A percentile compares a stretch with the other conserved stretches of the same genome.
Conservation (phyloP, 1,140 invertebrate genomes). For the Popillia japonica region DNA sequence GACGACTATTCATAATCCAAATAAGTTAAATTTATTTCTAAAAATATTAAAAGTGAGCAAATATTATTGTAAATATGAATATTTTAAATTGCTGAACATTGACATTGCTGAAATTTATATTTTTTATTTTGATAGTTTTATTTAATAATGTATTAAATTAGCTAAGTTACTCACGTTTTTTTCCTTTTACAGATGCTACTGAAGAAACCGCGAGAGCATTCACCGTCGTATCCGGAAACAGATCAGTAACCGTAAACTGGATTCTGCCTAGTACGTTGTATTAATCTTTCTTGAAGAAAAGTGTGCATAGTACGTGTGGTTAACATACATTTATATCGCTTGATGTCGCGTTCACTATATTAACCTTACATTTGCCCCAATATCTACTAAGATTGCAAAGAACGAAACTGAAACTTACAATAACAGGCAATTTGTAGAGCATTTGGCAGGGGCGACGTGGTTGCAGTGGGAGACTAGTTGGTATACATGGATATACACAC, state of each 20-base stretch:
- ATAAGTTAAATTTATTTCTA: too few relatives aligned
- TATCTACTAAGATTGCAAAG: not conserved
- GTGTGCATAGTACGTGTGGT: not conserved
- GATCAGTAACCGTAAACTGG: not conserved
- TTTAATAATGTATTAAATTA: too few relatives aligned
- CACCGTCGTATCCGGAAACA: not conserved
- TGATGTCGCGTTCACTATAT: not conserved
- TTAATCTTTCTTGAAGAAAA: not conserved
- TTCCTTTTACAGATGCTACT: not conserved
- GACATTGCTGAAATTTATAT: too few relatives aligned
- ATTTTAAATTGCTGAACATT: too few relatives aligned
- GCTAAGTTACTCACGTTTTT: not conserved
- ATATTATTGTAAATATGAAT: too few relatives aligned
- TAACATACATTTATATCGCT: constrained; percentile 1
- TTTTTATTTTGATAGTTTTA: too few relatives aligned
- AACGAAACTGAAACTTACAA: not conserved
- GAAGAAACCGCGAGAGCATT: not conserved
- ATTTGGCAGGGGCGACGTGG: not conserved
- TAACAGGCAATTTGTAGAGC: not conserved
- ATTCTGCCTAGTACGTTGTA: not conserved
- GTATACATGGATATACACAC: not conserved
- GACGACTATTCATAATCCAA: too few relatives aligned
- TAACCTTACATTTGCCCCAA: not conserved
- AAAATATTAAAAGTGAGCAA: too few relatives aligned
- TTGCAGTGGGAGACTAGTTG: not conserved